These are phyloP conservation scores for Cataglyphis cursor DNA, from an alignment of 2,888 invertebrate genomes.

Conservation along the genomic window DNA sequence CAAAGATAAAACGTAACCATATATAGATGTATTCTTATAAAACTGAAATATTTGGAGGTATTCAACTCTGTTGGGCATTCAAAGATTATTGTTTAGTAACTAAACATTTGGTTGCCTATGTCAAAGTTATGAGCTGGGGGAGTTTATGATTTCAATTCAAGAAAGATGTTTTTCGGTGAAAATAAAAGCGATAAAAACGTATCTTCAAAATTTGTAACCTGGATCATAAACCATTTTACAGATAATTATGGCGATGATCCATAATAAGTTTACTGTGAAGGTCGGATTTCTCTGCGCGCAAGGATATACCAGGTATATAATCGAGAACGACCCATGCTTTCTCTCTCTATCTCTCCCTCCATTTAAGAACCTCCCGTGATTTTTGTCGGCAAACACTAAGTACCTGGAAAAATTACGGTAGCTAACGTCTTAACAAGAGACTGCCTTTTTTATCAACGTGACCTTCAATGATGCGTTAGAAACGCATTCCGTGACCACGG, in stretches of 20 bases:
- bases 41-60: neutral
- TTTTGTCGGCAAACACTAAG: neutral
- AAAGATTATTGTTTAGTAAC: neutral
- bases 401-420: neutral
- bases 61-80: neutral
- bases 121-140: neutral
- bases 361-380: constrained; percentile 7
- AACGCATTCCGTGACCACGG: neutral
- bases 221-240: neutral
- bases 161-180: neutral
- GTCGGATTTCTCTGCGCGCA: neutral
- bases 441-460: neutral
- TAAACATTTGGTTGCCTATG: neutral
- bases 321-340: neutral
- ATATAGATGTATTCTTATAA: neutral
- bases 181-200: neutral
- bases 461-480: neutral
- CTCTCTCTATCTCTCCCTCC: neutral
- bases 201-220: neutral
- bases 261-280: neutral
- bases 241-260: neutral
- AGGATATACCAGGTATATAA: neutral
- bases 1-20: neutral
- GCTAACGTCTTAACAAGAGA: neutral
- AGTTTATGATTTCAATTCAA: neutral